phyloP scores from a whole-genome alignment of 2,888 invertebrate genomes.

The Melangyna quadrimaculata region DNA sequence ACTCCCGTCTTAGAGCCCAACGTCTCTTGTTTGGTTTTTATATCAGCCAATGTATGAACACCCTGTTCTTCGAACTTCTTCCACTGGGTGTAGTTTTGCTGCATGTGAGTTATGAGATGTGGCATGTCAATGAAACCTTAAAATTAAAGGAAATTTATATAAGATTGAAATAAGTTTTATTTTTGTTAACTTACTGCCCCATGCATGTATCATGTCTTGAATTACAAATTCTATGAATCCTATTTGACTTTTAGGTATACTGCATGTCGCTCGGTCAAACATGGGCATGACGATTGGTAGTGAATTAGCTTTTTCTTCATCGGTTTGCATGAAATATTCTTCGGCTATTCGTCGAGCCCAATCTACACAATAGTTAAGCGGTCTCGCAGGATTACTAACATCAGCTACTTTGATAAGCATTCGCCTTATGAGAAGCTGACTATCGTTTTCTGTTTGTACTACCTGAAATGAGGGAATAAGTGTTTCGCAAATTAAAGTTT shows the following conservation, averaged over 20 bases:
- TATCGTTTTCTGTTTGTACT: slow-evolving; percentile 84
- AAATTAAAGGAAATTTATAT: slow-evolving; percentile 72
- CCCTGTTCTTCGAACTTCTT: slow-evolving; percentile 91
- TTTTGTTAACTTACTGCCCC: slow-evolving; percentile 88
- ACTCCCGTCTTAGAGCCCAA: slow-evolving; percentile 76
- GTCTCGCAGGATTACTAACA: slow-evolving; percentile 97
- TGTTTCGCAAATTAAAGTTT: not conserved
- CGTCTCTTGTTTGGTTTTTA: slow-evolving; percentile 82
- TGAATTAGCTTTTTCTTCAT: slow-evolving; percentile 94
- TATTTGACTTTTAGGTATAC: slow-evolving; percentile 98
- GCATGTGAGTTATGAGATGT: slow-evolving; percentile 91
- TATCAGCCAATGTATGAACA: slow-evolving; percentile 87
- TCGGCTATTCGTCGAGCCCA: slow-evolving; percentile 97
- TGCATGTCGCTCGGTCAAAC: slow-evolving; percentile 96
- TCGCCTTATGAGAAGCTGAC: slow-evolving; percentile 92
- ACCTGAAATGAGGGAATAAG: slow-evolving; percentile 73
- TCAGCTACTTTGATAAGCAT: slow-evolving; percentile 99
- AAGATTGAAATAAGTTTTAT: not conserved
- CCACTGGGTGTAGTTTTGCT: slow-evolving; percentile 95
- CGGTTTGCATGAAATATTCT: slow-evolving; percentile 98
- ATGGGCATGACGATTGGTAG: slow-evolving; percentile 99
- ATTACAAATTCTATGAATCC: slow-evolving; percentile 99
- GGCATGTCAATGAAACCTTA: slow-evolving; percentile 96
- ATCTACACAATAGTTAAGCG: slow-evolving; percentile 90
- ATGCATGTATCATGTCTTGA: slow-evolving; percentile 98